Evolutionary conservation across 2,888 invertebrate genomes (phyloP), one percentile per base, ranked within the genome.

Genomic region (Drosophila differens): DNA sequence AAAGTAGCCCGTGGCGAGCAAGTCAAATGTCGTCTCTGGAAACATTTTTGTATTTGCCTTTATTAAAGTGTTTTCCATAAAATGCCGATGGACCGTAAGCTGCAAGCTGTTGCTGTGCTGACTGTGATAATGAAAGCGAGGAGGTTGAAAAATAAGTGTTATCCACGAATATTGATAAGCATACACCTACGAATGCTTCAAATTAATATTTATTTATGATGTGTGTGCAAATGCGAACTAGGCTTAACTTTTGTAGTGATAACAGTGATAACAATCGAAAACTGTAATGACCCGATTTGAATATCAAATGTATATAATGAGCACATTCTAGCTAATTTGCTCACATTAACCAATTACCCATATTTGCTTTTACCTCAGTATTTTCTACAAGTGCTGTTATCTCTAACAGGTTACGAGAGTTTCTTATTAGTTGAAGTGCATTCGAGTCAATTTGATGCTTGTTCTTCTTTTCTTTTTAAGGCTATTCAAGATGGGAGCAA

Each of bases 31-130:
- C 59, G 71, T 61, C 73, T 70, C 67, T 64, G 75, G 72, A 59
- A 67, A 81, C 79, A 80, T 74, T 71, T 86, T 79, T 69, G 72
- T 74, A 74, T 83, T 85, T 85, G 81, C 79, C 81, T 67, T 67
- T 79, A 79, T 79, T 75, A 67, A 78, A 78, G 64, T 41, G 74
- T 25, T 73, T n/a, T 44, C 16, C 51, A 47, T 44, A 55, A 57
- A 74, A 39, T 52, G 51, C 49, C 61, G 39, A 32, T 55, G 52
- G 32, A 47, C n/a, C 25, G 47, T 16, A 28, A 37, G 49, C 32
- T 55, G 62, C 51, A 44, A 55, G 28, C 44, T 59, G 68, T 53
- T 53, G 37, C 61, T 61, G 57, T 67, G 76, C 54, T 76, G 67
- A 54, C 37, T 55, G 59, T 39, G 76, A 64, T 57, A 63, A 60